Conservation (phyloP, 2,888 invertebrate species). For the Acanthococcus lagerstroemiae region DNA sequence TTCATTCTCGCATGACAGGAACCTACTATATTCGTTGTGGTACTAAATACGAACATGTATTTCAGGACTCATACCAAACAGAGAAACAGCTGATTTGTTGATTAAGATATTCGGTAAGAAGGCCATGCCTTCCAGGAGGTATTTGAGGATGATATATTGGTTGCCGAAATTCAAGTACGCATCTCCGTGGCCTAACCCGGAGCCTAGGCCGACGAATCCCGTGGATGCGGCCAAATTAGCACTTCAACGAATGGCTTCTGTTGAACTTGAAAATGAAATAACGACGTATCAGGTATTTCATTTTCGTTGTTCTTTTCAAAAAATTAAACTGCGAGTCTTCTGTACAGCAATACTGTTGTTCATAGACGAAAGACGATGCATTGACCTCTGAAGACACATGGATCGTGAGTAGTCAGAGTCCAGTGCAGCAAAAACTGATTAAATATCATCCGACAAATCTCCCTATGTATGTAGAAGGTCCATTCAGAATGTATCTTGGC, state of each 20-base stretch:
- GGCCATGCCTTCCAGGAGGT: conserved; percentile 62
- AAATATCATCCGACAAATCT: conserved; percentile 50
- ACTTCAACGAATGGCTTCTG: conserved; percentile 68
- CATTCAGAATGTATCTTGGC: conserved; percentile 63
- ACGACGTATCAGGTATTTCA: conserved; percentile 52
- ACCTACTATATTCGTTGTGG: too few relatives aligned
- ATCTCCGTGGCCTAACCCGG: conserved; percentile 76
- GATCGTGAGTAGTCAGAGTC: conserved; percentile 81
- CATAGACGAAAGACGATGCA: conserved; percentile 52
- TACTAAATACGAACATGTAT: too few relatives aligned
- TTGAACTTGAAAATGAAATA: conserved; percentile 62
- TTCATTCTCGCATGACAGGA: neutral
- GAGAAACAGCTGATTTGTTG: conserved; percentile 73
- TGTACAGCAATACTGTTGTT: conserved; percentile 23
- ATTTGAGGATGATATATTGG: conserved; percentile 78
- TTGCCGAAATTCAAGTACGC: conserved; percentile 88
- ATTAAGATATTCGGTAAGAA: conserved; percentile 71
- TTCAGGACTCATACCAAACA: conserved; percentile 78
- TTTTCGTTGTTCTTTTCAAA: neutral
- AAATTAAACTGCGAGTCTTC: neutral
- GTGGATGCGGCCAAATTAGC: conserved; percentile 71
- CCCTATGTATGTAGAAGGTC: conserved; percentile 74
- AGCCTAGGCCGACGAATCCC: conserved; percentile 63
- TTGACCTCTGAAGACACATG: conserved; percentile 73
- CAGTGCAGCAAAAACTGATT: conserved; percentile 60